A percentile compares a stretch with the other conserved stretches of the same genome.
phyloP scores from a whole-genome alignment of 1,140 invertebrate species.

The Periplaneta americana region DNA sequence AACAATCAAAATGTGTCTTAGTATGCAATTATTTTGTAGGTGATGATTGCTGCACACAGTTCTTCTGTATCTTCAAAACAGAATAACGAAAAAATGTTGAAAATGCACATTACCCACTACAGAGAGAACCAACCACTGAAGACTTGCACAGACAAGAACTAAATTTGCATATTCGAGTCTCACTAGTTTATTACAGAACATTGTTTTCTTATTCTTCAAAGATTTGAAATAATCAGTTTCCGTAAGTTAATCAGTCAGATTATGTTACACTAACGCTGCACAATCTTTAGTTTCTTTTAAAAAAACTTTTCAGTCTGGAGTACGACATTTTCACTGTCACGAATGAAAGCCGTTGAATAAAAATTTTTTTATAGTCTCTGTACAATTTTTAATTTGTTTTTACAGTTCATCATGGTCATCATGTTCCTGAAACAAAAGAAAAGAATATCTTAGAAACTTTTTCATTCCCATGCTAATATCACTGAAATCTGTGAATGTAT shows the following conservation, averaged over 20 bases:
- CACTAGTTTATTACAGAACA: not conserved
- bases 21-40: not conserved
- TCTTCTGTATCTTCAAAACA: not conserved
- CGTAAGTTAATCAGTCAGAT: not conserved
- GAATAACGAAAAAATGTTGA: not conserved
- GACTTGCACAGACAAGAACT: not conserved
- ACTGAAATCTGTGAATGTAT: too few relatives aligned
- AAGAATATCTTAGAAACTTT: too few relatives aligned
- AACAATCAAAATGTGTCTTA: not conserved
- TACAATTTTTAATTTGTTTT: constrained; percentile 21
- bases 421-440: constrained; percentile 40
- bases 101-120: not conserved
- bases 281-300: not conserved
- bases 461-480: too few relatives aligned
- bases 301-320: not conserved
- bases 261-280: not conserved
- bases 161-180: not conserved
- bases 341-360: not conserved
- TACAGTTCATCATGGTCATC: constrained; percentile 58
- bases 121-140: not conserved
- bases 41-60: not conserved
- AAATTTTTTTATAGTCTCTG: not conserved
- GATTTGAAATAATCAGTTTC: not conserved
- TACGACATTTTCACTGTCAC: not conserved
- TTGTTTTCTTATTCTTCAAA: not conserved